Evolutionary conservation across 2,797 vertebrate genomes (phyloP).

Genomic region (Cygnus olor): DNA sequence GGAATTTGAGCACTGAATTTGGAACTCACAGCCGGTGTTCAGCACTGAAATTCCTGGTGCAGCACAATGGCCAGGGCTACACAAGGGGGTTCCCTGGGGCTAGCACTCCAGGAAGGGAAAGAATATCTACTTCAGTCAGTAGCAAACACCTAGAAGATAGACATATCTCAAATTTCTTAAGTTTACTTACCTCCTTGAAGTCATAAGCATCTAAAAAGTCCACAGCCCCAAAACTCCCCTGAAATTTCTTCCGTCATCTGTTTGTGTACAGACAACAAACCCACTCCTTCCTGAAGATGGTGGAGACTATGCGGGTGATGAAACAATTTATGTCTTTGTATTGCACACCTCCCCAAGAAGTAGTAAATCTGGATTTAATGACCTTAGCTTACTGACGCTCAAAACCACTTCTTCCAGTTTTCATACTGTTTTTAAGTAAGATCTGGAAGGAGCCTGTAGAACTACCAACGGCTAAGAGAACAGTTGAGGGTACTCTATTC

Average conservation of each 20-base stretch:
- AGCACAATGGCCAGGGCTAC: not conserved
- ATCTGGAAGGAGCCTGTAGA: not conserved
- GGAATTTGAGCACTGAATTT: not conserved
- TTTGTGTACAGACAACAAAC: accelerated
- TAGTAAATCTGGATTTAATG: not conserved
- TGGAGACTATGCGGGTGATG: not conserved
- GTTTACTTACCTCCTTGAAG: not conserved
- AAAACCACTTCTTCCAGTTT: not conserved
- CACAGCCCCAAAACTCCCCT: not conserved
- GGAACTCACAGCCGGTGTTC: not conserved
- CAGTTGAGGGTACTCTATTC: not conserved
- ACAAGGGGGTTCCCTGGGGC: not conserved
- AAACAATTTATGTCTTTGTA: not conserved
- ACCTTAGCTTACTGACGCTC: not conserved
- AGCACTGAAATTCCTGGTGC: not conserved
- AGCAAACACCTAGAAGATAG: not conserved
- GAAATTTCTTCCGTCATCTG: not conserved
- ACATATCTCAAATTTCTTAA: not conserved
- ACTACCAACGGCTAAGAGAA: not conserved
- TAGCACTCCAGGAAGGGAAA: not conserved
- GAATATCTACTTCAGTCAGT: not conserved
- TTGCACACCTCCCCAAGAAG: not conserved
- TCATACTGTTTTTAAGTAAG: not conserved
- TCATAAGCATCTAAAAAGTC: not conserved
- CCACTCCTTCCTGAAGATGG: not conserved